These are phyloP conservation scores for Macrotis lagotis DNA, from an alignment of 2,113 vertebrate species.

Conservation along the genomic window DNA sequence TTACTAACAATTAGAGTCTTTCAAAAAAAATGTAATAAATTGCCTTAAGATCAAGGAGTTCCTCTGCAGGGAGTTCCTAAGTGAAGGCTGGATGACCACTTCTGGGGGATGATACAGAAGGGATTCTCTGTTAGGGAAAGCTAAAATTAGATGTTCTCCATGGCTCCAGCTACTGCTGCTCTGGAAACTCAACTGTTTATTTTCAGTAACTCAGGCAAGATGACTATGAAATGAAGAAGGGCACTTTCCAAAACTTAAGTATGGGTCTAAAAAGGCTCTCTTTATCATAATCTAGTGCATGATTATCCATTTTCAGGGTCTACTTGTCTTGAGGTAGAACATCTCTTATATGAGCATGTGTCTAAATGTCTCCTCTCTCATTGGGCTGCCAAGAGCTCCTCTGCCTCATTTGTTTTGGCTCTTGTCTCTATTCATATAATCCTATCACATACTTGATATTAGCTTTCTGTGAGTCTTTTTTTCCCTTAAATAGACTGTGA, in stretches of 20 bases:
- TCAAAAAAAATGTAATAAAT: background rate
- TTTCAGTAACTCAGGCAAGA: background rate
- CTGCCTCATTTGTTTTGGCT: too few relatives aligned
- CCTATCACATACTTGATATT: too few relatives aligned
- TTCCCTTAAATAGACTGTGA: too few relatives aligned
- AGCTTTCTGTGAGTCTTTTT: too few relatives aligned
- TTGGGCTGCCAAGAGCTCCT: fast-evolving
- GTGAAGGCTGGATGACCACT: background rate
- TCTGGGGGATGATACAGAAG: background rate
- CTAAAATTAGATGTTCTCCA: background rate
- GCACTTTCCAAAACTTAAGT: background rate
- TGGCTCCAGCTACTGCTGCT: background rate
- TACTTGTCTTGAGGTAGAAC: background rate
- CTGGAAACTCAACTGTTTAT: background rate
- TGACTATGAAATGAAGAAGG: background rate
- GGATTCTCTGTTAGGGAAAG: background rate
- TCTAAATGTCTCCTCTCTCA: background rate
- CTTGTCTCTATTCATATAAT: too few relatives aligned
- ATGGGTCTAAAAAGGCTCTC: background rate
- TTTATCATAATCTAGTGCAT: background rate
- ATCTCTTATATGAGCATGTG: background rate
- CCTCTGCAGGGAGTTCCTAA: background rate
- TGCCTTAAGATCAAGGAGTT: background rate
- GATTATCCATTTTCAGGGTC: background rate
- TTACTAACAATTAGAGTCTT: background rate